These are phyloP conservation scores for Xanthostigma xanthostigma DNA, from an alignment of 2,888 invertebrate genomes.

Conservation along the genomic window DNA sequence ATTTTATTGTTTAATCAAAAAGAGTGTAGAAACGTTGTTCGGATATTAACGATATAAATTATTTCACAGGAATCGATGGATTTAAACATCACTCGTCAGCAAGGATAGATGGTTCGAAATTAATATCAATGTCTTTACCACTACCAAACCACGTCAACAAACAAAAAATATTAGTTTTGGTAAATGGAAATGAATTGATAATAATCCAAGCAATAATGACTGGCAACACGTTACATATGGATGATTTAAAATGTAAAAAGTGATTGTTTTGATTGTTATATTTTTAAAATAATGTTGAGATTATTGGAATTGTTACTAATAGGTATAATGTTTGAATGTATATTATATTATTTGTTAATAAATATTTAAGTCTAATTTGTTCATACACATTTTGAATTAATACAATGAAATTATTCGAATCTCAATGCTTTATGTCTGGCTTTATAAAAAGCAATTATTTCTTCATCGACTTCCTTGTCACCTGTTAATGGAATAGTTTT, in stretches of 20 bases:
- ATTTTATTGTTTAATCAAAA: conserved; percentile 7
- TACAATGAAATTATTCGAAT: conserved; percentile 12
- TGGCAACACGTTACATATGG: conserved; percentile 25
- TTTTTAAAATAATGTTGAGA: conserved; percentile 3
- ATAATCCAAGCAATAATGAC: conserved; percentile 30
- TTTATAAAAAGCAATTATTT: conserved; percentile 33
- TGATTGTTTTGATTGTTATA: conserved; percentile 7
- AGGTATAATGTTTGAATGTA: conserved; percentile 1
- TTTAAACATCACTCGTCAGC: conserved; percentile 26
- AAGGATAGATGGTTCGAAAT: conserved; percentile 22
- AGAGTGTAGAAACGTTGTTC: neutral
- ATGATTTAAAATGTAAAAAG: conserved; percentile 19
- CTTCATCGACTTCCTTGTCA: conserved; percentile 32
- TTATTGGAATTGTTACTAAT: conserved; percentile 1
- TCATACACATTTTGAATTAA: conserved; percentile 1
- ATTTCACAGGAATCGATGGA: conserved; percentile 28
- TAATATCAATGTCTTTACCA: conserved; percentile 24
- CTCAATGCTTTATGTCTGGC: conserved; percentile 18
- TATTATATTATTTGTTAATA: conserved; percentile 4
- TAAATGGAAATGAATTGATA: conserved; percentile 24
- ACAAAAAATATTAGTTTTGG: conserved; percentile 23
- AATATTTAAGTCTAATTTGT: conserved; percentile 3
- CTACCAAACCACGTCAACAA: conserved; percentile 11
- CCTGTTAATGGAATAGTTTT: conserved; percentile 31
- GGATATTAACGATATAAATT: neutral